Evolutionary conservation across 2,888 invertebrate species (phyloP).

Genomic region (Drosophila phalerata): DNA sequence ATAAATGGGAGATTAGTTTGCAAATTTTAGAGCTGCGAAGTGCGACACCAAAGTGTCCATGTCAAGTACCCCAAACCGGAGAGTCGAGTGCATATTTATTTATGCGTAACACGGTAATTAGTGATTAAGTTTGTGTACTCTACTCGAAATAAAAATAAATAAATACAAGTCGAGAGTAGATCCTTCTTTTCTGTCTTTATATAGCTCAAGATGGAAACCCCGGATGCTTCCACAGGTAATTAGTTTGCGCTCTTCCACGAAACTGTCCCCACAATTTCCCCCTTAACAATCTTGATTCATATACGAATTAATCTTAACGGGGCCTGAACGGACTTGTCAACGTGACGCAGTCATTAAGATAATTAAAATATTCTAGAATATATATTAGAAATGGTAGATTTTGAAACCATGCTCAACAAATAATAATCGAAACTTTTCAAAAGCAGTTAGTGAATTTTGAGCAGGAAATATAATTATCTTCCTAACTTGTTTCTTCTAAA

Average conservation of each 20-base stretch:
- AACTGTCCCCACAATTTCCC: slow-evolving; percentile 24
- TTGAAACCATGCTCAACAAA: neutral
- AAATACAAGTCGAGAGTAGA: slow-evolving; percentile 13
- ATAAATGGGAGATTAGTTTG: slow-evolving; percentile 84
- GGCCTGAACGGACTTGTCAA: slow-evolving; percentile 2
- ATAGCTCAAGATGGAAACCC: slow-evolving; percentile 27
- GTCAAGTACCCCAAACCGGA: slow-evolving; percentile 43
- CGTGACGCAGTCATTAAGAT: neutral
- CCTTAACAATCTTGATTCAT: slow-evolving; percentile 13
- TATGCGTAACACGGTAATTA: slow-evolving; percentile 75
- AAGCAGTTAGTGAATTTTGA: too few relatives aligned
- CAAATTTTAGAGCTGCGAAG: slow-evolving; percentile 64
- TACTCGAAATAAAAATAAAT: slow-evolving; percentile 29
- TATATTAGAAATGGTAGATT: neutral
- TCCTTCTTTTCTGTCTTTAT: slow-evolving; percentile 17
- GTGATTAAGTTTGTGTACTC: slow-evolving; percentile 74
- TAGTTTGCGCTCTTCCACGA: slow-evolving; percentile 46
- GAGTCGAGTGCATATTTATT: slow-evolving; percentile 45
- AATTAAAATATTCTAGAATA: neutral
- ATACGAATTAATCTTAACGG: slow-evolving; percentile 4
- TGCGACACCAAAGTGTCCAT: slow-evolving; percentile 65
- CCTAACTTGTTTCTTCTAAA: neutral
- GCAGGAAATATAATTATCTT: too few relatives aligned
- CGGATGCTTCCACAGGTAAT: slow-evolving; percentile 60
- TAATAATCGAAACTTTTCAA: neutral